A percentile compares a stretch with the other conserved stretches of the same genome.
These are phyloP conservation scores for Parazoanthus atlanticus DNA, from an alignment of 92 coral and sea anemone species.

Conservation along the genomic window DNA sequence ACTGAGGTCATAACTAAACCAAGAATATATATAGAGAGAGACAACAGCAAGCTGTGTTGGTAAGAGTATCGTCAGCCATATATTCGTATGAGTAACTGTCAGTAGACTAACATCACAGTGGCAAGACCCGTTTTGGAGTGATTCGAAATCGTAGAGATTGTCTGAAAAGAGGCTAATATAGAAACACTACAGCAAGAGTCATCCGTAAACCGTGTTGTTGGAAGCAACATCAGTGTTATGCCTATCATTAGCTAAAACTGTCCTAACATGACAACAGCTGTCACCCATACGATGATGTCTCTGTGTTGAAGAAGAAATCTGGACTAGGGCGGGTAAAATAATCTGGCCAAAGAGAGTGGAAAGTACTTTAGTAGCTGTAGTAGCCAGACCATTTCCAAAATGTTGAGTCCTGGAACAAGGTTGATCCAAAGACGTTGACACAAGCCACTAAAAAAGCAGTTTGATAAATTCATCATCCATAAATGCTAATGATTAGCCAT, in stretches of 20 bases:
- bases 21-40: background rate
- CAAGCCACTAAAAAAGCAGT: too few species aligned
- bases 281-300: background rate
- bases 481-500: too few species aligned
- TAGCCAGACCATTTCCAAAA: too few species aligned
- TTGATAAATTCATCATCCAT: too few species aligned
- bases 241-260: background rate
- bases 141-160: background rate
- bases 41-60: background rate
- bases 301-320: background rate
- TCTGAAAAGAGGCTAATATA: background rate
- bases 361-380: too few species aligned
- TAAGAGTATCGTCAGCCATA: background rate
- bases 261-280: background rate
- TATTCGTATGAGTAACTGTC: background rate
- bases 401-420: too few species aligned
- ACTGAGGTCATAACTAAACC: background rate
- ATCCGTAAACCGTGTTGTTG: background rate
- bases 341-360: too few species aligned
- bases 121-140: background rate
- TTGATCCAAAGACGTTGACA: too few species aligned
- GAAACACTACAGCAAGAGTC: background rate
- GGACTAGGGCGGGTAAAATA: background rate
- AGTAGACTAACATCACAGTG: background rate
- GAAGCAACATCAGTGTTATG: background rate